These are phyloP conservation scores for Bubo blakistoni DNA, from an alignment of 2,113 vertebrate species.

Conservation along the genomic window DNA sequence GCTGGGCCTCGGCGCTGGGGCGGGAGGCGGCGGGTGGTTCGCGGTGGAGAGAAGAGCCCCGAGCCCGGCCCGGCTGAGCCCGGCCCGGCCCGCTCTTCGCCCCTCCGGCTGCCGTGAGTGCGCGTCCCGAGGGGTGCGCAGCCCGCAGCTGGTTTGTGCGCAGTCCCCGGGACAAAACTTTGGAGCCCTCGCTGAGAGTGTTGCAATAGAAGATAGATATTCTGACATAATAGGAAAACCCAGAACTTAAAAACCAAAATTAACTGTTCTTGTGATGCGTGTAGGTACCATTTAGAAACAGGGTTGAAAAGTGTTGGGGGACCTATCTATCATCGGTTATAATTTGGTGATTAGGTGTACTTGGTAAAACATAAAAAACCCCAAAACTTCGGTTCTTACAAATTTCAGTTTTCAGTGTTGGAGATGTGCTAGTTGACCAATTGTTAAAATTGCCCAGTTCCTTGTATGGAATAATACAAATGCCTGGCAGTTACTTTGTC, in stretches of 20 bases:
- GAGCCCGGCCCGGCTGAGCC: not conserved
- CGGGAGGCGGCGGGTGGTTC: not conserved
- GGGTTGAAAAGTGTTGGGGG: too few relatives aligned
- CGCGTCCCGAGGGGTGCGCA: not conserved
- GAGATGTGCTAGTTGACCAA: too few relatives aligned
- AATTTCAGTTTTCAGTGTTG: not conserved
- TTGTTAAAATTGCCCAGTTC: not conserved
- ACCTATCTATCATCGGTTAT: not conserved
- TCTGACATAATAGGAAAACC: accelerated
- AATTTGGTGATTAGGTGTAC: not conserved
- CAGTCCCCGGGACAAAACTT: accelerated
- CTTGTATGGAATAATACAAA: not conserved
- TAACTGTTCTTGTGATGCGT: accelerated
- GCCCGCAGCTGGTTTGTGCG: not conserved
- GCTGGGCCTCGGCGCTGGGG: not conserved
- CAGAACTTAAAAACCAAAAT: too few relatives aligned
- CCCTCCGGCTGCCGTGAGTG: not conserved
- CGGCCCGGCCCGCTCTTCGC: too few relatives aligned
- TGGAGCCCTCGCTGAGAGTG: accelerated
- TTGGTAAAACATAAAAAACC: not conserved
- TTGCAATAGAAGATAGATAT: not conserved
- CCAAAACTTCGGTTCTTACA: not conserved
- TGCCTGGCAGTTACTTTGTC: not conserved
- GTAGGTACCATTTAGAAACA: not conserved
- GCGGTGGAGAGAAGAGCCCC: not conserved